Conservation (phyloP, 2,797 vertebrate genomes). For the Peromyscus melanophrys region DNA sequence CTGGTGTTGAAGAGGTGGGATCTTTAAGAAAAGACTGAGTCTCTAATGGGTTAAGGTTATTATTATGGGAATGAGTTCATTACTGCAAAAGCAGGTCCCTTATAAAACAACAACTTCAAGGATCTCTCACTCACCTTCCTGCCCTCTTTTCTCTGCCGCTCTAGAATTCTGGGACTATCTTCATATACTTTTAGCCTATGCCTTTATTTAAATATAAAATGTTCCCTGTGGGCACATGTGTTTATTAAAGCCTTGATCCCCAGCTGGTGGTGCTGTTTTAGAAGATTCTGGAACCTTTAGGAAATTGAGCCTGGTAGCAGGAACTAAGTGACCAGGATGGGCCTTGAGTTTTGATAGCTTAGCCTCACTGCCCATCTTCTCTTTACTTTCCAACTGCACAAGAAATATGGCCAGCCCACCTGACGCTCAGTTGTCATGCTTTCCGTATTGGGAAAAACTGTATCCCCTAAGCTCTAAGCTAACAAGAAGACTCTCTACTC, state of each 20-base stretch:
- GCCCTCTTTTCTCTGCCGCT: background rate
- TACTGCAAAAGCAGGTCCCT: background rate
- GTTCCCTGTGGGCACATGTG: background rate
- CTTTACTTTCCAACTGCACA: background rate
- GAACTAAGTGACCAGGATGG: background rate
- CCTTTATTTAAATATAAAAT: background rate
- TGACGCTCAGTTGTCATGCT: background rate
- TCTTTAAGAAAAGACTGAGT: background rate
- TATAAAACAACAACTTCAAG: background rate
- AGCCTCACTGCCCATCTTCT: background rate
- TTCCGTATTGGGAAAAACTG: background rate
- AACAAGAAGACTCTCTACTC: background rate
- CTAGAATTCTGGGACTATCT: background rate
- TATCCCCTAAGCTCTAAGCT: background rate
- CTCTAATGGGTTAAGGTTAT: background rate
- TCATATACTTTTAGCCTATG: background rate
- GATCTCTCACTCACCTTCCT: background rate
- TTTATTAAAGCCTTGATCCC: background rate
- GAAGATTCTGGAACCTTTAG: background rate
- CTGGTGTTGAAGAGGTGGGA: background rate
- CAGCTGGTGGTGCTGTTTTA: background rate
- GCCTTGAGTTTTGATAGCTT: background rate
- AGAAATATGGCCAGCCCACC: background rate
- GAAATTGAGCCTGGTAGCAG: background rate
- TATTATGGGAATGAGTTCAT: background rate